Evolutionary conservation across 2,113 vertebrate genomes (phyloP), one percentile per base, ranked within the genome.

Genomic region (Galbula dea): DNA sequence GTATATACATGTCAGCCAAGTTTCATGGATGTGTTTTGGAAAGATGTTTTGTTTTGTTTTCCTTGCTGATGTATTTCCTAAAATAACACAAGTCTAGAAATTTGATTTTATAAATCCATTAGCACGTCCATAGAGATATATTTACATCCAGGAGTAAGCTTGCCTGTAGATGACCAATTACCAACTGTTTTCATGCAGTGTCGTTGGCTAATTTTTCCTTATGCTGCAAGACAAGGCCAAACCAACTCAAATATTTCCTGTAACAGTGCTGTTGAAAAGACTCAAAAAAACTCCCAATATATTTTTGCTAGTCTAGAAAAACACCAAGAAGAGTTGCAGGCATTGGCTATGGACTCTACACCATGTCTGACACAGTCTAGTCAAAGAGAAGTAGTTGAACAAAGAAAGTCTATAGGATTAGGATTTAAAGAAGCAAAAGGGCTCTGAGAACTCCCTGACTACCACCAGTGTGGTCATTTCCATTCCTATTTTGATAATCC

Each of bases 241-340:
- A 30, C 22, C 55, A 88, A 23, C 32, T 93, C 59, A 81, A 55
- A 37, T 62, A 55, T 37, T 51, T 83, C 18, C 26, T 75, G 20
- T n/a, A 83, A 34, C 24, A 66, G 16, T 66, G 12, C 46, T 65
- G 9, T 65, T 69, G 27, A 63, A 82, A 77, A 45, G n/a, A 55
- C 55, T 89, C 7, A 11, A 51, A 57, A 45, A 14, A 2, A 0
- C 0, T n/a, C 4, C 2, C 32, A 26, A 14, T 11, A 2, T 7
- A 10, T n/a, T 68, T 48, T 58, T 63, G 6, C 19, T 51, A 23
- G 37, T 55, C 32, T 66, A 41, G 34, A 58, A 86, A 80, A 61
- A 27, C 21, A 57, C 20, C 23, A 83, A 13, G 32, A 63, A 22
- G 22, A 18, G 9, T 22, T 69, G 51, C 21, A 85, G 67, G 43